Base-by-base conservation (phyloP, 2,888 invertebrate species). In the Nomada ferruginata region DNA sequence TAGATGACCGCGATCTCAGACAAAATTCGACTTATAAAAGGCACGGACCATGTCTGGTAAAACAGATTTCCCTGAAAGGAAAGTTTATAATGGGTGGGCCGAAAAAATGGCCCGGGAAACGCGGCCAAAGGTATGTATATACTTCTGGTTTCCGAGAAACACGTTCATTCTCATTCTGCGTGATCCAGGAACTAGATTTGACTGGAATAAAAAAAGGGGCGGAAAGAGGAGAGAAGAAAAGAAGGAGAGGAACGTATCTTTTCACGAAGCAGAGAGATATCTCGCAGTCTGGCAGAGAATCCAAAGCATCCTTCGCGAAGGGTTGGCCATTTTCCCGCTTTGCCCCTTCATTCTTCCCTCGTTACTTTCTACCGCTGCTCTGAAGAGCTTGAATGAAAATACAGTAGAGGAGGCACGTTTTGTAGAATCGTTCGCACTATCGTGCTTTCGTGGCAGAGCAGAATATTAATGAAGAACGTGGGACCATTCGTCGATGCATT, bases 391-490 rank as follows among this genome's bases (percentile, higher is more conserved):
- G 53, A 76, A 79, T 73, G 83, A 73, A 83, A 76, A 72, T 76
- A 73, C 76, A 50, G 69, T 55, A 9, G 76, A 79, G 50, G 66
- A 63, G 76, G 76, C 79, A 79, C 83, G 83, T 83, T 72, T 68
- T 83, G 72, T 50, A 57, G 57, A 75, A 79, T 83, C 82, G 78
- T 83, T 82, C 84, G 79, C 83, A 66, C 79, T 83, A 83, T 73
- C 79, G 83, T 65, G 75, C 75, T 71, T 69, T 61, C 65, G 65
- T 29, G 69, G 57, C 83, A 53, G 70, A 79, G 52, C 36, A 61
- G 84, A 83, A 84, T 84, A 83, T 47, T 66, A 84, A 84, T 66
- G 79, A 76, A 65, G 65, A 66, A 23, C 15, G 42, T 59, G 29
- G n/a, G 47, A 20, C 18, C 44, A 55, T 18, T 44, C 60, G 42